A percentile compares a stretch with the other conserved stretches of the same genome.
These are phyloP conservation scores for pig (Sus scrofa) DNA, from an alignment of 2,113 vertebrate genomes.

Conservation along the genomic window DNA sequence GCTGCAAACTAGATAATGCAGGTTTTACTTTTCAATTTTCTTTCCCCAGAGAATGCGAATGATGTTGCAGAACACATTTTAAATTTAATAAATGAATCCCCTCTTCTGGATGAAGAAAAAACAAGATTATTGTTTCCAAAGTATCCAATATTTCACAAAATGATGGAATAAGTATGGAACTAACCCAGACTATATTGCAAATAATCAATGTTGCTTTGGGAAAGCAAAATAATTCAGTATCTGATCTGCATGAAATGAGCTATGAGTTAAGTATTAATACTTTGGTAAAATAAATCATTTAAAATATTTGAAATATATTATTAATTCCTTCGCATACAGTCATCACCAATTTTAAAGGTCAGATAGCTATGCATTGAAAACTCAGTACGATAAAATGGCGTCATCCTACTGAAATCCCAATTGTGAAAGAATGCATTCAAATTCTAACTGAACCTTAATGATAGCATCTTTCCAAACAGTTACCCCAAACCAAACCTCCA, in stretches of 20 bases:
- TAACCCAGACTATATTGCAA: constrained; percentile 79
- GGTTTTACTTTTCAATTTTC: constrained; percentile 36
- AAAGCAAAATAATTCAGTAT: constrained; percentile 62
- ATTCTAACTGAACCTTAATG: not conserved
- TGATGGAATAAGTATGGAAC: constrained; percentile 69
- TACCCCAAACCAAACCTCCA: not conserved
- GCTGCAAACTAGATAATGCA: not conserved
- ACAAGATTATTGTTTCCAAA: constrained; percentile 84
- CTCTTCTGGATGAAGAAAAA: constrained; percentile 72
- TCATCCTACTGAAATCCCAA: not conserved
- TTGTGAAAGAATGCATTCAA: constrained; percentile 17
- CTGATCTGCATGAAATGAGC: constrained; percentile 70
- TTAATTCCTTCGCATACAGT: not conserved
- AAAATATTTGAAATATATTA: not conserved
- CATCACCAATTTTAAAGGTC: not conserved
- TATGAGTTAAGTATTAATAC: constrained; percentile 84
- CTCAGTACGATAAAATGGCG: not conserved
- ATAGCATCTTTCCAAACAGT: not conserved
- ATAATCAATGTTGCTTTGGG: constrained; percentile 78
- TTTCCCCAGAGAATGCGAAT: constrained; percentile 84
- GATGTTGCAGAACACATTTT: constrained; percentile 85
- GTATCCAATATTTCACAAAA: constrained; percentile 77
- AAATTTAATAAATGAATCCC: constrained; percentile 77
- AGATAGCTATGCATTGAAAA: not conserved
- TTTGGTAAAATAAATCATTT: constrained; percentile 39